Base-by-base conservation (phyloP, 2,888 invertebrate genomes). In the Zaprionus lineosus region DNA sequence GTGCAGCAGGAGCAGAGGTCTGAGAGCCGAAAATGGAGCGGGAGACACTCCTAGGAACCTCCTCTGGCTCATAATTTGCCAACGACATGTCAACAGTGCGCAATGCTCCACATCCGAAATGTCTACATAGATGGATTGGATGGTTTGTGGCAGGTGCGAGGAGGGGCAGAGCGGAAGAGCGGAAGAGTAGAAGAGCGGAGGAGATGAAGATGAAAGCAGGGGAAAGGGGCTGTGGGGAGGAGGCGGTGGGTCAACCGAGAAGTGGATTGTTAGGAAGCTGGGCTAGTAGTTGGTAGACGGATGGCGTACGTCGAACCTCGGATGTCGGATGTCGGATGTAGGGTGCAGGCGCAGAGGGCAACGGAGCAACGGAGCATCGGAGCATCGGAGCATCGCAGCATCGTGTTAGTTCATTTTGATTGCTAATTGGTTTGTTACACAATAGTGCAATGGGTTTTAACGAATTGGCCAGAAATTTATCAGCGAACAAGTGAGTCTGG, bases 401-500 rank as follows among this genome's bases (percentile, higher is more conserved):
- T n/a, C n/a, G 85, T 86, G 86, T 87, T 88, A 85, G 86, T 87
- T 88, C 84, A 85, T 86, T 86, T 87, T 88, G 88, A 88, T 88
- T 88, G 87, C 88, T 88, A 88, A 88, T 88, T 88, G 87, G 84
- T 85, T 85, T 84, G 86, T 78, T 83, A 88, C 87, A 87, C 86
- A 86, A 86, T 87, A 82, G 76, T 74, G 74, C 73, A 68, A 75
- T 74, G 83, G 73, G 51, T 78, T 86, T 87, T 83, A 88, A 88
- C 75, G 81, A 83, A 87, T 81, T 85, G 74, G 71, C 75, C 83
- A 73, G 78, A 72, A 77, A 76, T 84, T 67, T 71, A 68, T 68
- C 82, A 81, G 63, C 65, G 67, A 59, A 51, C 40, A 46, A 40
- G 48, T 44, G 53, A 66, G 40, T 66, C 37, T 14, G 31, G 46